Conservation (phyloP, 1,140 invertebrate genomes). For the Plutomurus gul region DNA sequence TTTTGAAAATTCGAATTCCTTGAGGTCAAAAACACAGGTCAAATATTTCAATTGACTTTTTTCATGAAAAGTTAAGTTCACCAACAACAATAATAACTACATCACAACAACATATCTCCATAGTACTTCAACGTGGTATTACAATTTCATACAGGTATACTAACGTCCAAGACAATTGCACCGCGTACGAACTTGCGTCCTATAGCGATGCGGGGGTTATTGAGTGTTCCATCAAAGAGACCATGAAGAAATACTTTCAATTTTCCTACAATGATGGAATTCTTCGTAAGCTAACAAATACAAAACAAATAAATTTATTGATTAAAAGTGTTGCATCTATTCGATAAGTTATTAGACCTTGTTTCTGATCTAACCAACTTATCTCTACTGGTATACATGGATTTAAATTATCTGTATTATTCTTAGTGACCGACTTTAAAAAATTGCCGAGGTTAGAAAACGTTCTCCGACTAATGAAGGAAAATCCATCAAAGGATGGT, state of each 20-base stretch:
- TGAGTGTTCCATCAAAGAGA: neutral
- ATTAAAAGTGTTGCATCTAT: neutral
- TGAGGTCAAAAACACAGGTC: too few species aligned
- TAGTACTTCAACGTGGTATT: too few species aligned
- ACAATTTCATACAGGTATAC: neutral
- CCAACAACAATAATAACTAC: too few species aligned
- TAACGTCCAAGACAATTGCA: neutral
- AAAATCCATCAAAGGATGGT: neutral
- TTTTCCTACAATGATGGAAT: slow-evolving; percentile 3
- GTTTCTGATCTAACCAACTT: too few species aligned
- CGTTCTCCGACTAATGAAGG: slow-evolving; percentile 28
- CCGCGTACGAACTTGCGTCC: neutral
- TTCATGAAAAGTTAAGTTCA: too few species aligned
- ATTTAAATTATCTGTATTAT: neutral
- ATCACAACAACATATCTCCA: too few species aligned
- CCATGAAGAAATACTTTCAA: neutral
- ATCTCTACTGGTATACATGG: neutral
- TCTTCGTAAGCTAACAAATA: neutral
- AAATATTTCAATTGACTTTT: too few species aligned
- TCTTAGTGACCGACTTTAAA: slow-evolving; percentile 41
- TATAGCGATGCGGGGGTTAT: neutral
- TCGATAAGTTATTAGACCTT: too few species aligned
- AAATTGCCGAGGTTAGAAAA: slow-evolving; percentile 7
- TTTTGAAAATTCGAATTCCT: too few species aligned
- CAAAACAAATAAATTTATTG: neutral